phyloP scores from a whole-genome alignment of 2,797 vertebrate genomes.

The Urosaurus nigricauda region DNA sequence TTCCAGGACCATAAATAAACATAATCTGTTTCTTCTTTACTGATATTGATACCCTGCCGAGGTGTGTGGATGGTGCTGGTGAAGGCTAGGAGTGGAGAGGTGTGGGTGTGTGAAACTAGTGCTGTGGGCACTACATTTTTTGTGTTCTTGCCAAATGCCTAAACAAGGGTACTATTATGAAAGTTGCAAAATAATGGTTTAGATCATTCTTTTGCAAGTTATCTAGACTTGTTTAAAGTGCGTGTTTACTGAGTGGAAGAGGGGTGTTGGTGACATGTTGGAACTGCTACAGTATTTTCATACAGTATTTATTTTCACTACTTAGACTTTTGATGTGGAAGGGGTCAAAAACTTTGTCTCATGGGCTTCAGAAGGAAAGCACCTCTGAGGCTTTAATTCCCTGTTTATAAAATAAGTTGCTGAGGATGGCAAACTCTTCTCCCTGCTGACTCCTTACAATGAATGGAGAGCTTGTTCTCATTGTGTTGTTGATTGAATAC shows the following conservation, averaged over 20 bases:
- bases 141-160: not conserved
- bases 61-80: not conserved
- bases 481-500: conserved; percentile 65
- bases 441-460: conserved; percentile 64
- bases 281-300: conserved; percentile 58
- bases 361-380: conserved; percentile 63
- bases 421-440: conserved; percentile 64
- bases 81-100: not conserved
- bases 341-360: conserved; percentile 58
- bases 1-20: not conserved
- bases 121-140: not conserved
- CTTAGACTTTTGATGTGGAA: conserved; percentile 57
- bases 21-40: not conserved
- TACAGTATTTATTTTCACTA: conserved; percentile 62
- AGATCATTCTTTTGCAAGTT: not conserved
- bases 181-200: not conserved
- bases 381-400: conserved; percentile 66
- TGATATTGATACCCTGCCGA: not conserved
- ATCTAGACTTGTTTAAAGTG: not conserved
- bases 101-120: too few relatives aligned
- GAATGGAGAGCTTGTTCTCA: conserved; percentile 73
- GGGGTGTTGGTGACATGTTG: rapidly evolving
- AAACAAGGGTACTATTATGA: not conserved
- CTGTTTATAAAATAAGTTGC: conserved; percentile 72
- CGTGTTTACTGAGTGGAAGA: not conserved